These are phyloP conservation scores for Diplodus puntazzo DNA, from an alignment of 2,797 vertebrate genomes.

Conservation along the genomic window DNA sequence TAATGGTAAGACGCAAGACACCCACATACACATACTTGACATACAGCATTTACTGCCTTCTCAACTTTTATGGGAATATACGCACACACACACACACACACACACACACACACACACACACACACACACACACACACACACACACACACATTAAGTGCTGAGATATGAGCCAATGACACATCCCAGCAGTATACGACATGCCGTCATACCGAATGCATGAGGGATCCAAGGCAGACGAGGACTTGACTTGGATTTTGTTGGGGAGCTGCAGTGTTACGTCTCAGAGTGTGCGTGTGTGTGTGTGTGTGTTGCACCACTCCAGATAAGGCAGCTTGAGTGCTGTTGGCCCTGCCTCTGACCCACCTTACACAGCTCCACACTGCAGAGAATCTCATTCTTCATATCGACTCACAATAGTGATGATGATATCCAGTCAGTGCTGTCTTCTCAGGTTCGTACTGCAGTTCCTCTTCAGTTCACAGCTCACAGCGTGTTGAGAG, in stretches of 20 bases:
- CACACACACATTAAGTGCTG: conserved; percentile 6
- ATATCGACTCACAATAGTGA: conserved; percentile 16
- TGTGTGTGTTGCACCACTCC: conserved; percentile 38
- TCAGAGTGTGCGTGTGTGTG: conserved; percentile 18
- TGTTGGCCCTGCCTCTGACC: conserved; percentile 48
- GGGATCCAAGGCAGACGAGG: conserved; percentile 46
- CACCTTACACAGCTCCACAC: conserved; percentile 18
- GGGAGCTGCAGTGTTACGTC: conserved; percentile 23
- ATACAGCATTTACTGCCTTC: conserved; percentile 52
- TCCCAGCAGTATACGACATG: conserved; percentile 53
- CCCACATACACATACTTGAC: conserved; percentile 36
- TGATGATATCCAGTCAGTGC: conserved; percentile 24
- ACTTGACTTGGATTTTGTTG: conserved; percentile 42
- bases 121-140: conserved; percentile 9
- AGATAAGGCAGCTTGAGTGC: conserved; percentile 46
- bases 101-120: conserved; percentile 6
- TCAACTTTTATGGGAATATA: conserved; percentile 62
- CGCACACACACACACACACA: conserved; percentile 17
- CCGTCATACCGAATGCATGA: conserved; percentile 59
- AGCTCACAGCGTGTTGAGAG: background rate
- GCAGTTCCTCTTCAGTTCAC: background rate
- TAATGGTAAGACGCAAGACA: conserved; percentile 48
- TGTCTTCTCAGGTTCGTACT: conserved; percentile 4
- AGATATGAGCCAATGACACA: conserved; percentile 63
- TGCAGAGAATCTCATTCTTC: conserved; percentile 32